Base-by-base conservation (phyloP, 2,888 invertebrate genomes). In the Ecdyonurus torrentis region DNA sequence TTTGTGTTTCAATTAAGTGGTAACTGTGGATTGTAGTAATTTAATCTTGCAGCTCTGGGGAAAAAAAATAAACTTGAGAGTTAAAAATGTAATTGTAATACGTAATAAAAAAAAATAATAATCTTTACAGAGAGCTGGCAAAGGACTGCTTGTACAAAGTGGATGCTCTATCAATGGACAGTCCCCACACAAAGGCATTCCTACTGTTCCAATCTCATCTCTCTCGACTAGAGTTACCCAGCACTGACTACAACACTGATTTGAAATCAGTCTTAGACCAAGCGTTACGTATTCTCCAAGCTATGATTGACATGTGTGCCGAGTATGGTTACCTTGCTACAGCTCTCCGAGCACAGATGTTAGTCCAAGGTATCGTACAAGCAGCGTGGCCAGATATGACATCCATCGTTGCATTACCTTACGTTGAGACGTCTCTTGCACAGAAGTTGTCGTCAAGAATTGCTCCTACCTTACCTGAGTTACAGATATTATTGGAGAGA, bases 201-300 rank as follows among this genome's bases (percentile, higher is more conserved):
- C 77, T 99, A 3, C 77, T 99, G 63, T 81, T 99, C 7, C 98
- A 98, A 78, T 92, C 96, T 15, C 95, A 99, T 73, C 88, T 98
- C 74, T 83, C 87, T n/a, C 83, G 89, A 58, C 73, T 89, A 3
- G 77, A 81, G 25, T 75, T 99, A 63, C 96, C 97, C 0, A 89
- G 89, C 70, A 83, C 94, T 0, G 99, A 99, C 77, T 99, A 98
- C 74, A 77, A 86, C 63, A 97, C 98, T 0, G 99, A 99, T 76
- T 85, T 93, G 52, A 98, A 99, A 76, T 93, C 94, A 18, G 94
- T 97, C 0, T 79, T 99, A 61, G 99, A 99, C 76, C 97, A 99
- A 75, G 85, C 95, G 20, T 87, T 97, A 58, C 84, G 99, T 71
- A 91, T 99, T 66, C 76, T 97, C 68, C 96, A 96, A 90, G 96